Evolutionary conservation across 1,140 invertebrate genomes (phyloP).

Genomic region (Papilio polytes): DNA sequence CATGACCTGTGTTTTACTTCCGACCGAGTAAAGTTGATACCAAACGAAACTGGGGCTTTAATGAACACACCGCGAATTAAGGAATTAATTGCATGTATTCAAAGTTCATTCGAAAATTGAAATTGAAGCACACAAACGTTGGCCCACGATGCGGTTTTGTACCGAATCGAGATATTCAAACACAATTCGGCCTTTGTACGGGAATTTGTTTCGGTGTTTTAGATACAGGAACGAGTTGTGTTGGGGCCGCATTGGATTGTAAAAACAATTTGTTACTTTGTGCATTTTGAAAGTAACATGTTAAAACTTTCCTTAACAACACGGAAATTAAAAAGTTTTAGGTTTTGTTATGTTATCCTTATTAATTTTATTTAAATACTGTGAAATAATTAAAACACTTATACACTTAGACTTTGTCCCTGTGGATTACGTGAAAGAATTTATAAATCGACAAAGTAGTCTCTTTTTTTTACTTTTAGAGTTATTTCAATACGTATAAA

Average conservation of each 20-base stretch:
- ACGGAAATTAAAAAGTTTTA: neutral
- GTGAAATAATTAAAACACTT: too few relatives aligned
- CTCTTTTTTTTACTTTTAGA: too few relatives aligned
- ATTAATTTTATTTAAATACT: too few relatives aligned
- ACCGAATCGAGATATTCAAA: constrained; percentile 27
- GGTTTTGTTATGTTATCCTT: neutral
- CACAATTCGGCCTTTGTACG: constrained; percentile 29
- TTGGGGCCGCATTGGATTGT: neutral
- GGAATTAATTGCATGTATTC: constrained; percentile 40
- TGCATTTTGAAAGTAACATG: neutral
- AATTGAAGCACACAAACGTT: constrained; percentile 31
- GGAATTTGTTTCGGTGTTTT: constrained; percentile 33
- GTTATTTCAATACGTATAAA: too few relatives aligned
- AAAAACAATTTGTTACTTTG: neutral
- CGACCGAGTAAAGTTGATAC: constrained; percentile 47
- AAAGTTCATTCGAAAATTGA: constrained; percentile 32
- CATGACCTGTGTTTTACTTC: constrained; percentile 45
- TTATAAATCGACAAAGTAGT: too few relatives aligned
- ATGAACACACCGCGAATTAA: constrained; percentile 45
- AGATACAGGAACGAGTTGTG: constrained; percentile 22
- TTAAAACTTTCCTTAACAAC: neutral
- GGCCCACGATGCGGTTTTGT: constrained; percentile 26
- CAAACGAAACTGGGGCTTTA: constrained; percentile 47
- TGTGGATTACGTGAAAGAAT: too few relatives aligned
- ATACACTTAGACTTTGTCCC: too few relatives aligned